A percentile compares a stretch with the other conserved stretches of the same genome.
phyloP scores from a whole-genome alignment of 30 jellyfish, hydroid and myxozoan genomes.

The Hydra vulgaris region DNA sequence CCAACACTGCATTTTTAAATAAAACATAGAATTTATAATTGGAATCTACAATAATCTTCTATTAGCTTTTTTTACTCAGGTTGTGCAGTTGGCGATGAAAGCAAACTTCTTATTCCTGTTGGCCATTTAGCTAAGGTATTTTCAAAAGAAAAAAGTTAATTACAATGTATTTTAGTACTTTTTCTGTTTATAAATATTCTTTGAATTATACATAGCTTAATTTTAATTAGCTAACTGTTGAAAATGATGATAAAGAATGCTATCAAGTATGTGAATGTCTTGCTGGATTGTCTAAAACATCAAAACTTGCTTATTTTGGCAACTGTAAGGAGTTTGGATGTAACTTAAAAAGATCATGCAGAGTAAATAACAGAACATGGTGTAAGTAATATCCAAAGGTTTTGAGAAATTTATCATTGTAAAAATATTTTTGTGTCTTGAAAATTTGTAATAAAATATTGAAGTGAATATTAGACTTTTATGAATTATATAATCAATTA shows the following conservation, averaged over 20 bases:
- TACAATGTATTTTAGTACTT: background rate
- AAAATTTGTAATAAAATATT: too few species aligned
- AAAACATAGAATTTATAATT: background rate
- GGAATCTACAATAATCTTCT: background rate
- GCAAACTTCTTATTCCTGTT: slow-evolving; percentile 29
- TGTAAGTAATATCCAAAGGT: too few species aligned
- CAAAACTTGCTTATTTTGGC: slow-evolving; percentile 11
- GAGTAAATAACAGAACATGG: background rate
- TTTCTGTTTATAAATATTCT: background rate
- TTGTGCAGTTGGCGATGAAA: slow-evolving; percentile 27
- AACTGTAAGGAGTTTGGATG: slow-evolving; percentile 37
- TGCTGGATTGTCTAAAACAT: background rate
- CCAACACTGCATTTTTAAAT: too few species aligned
- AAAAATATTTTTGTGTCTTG: too few species aligned
- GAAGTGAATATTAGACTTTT: too few species aligned
- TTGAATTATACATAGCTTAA: background rate
- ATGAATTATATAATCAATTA: too few species aligned
- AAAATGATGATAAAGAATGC: slow-evolving; percentile 23
- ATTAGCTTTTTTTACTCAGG: slow-evolving; percentile 12
- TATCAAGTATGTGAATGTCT: slow-evolving; percentile 32
- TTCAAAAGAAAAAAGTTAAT: too few species aligned
- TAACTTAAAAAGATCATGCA: slow-evolving; percentile 22
- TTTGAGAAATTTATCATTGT: background rate
- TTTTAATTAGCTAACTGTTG: slow-evolving; percentile 14
- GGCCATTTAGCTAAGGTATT: slow-evolving; percentile 25